Evolutionary conservation across 2,113 vertebrate genomes (phyloP).

Genomic region (Sterna hirundo): DNA sequence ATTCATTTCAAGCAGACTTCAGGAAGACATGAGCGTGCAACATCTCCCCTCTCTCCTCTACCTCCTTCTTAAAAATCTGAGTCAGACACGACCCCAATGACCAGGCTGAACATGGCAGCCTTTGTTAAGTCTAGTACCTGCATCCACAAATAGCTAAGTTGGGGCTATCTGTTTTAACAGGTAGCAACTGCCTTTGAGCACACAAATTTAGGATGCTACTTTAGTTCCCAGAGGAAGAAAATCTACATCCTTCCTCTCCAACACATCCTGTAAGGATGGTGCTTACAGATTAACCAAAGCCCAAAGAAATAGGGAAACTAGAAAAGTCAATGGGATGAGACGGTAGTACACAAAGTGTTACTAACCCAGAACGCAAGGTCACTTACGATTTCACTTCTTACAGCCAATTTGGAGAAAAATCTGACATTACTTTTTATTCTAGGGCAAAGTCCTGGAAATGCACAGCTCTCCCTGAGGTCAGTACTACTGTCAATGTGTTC

Average conservation of each 20-base stretch:
- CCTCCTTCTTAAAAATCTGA: neutral
- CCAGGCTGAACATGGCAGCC: neutral
- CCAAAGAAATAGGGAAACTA: neutral
- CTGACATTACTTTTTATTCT: neutral
- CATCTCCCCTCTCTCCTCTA: neutral
- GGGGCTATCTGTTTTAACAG: neutral
- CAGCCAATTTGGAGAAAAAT: neutral
- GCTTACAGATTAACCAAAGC: neutral
- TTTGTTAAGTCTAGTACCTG: neutral
- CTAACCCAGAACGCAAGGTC: neutral
- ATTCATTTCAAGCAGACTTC: neutral
- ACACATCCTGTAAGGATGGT: neutral
- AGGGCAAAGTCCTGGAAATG: neutral
- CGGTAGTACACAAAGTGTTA: neutral
- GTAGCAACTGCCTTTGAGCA: neutral
- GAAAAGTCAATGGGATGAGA: neutral
- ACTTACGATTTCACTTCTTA: neutral
- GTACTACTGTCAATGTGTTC: neutral
- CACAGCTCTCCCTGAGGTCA: neutral
- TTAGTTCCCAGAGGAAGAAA: neutral
- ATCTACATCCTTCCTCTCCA: neutral
- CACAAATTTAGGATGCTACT: neutral
- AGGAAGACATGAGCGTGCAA: rapidly evolving
- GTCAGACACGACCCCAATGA: neutral
- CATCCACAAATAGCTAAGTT: neutral